Percentiles rank a stretch among this genome's conserved stretches.
Conservation (phyloP, 2,888 invertebrate genomes). For the Pollenia labialis region DNA sequence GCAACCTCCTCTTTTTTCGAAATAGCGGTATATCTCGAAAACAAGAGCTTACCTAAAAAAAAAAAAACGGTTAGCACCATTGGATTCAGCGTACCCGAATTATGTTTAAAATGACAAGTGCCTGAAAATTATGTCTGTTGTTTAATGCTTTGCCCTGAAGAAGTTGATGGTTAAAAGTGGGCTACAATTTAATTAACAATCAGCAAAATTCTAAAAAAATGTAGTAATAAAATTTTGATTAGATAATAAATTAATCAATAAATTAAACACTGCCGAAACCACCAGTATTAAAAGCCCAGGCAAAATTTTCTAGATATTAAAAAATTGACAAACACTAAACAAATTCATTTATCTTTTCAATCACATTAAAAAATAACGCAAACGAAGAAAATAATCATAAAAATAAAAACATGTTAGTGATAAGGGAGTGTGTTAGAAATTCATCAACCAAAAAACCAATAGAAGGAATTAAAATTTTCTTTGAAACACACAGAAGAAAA, state of each 20-base stretch:
- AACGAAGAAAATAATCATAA: neutral
- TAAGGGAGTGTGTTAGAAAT: slow-evolving; percentile 38
- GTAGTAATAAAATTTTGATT: slow-evolving; percentile 5
- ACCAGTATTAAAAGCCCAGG: neutral
- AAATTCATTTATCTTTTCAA: neutral
- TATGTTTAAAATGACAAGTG: too few species aligned
- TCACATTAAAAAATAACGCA: neutral
- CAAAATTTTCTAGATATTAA: neutral
- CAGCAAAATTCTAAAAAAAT: neutral
- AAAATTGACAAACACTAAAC: neutral
- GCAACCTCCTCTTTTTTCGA: too few species aligned
- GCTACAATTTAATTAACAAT: too few species aligned
- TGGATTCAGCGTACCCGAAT: too few species aligned
- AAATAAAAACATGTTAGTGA: slow-evolving; percentile 18
- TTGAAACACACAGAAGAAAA: neutral
- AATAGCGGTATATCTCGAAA: too few species aligned
- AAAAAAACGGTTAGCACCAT: too few species aligned
- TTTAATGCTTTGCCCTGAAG: too few species aligned
- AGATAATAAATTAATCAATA: slow-evolving; percentile 50
- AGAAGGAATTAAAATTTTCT: neutral
- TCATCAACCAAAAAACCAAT: neutral
- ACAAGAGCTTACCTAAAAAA: too few species aligned
- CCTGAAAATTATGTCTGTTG: too few species aligned
- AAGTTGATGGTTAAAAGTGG: too few species aligned
- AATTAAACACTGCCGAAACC: neutral